Evolutionary conservation across 2,797 vertebrate species (phyloP), one percentile per base, ranked within the genome.

Genomic region (Coregonus sp.): DNA sequence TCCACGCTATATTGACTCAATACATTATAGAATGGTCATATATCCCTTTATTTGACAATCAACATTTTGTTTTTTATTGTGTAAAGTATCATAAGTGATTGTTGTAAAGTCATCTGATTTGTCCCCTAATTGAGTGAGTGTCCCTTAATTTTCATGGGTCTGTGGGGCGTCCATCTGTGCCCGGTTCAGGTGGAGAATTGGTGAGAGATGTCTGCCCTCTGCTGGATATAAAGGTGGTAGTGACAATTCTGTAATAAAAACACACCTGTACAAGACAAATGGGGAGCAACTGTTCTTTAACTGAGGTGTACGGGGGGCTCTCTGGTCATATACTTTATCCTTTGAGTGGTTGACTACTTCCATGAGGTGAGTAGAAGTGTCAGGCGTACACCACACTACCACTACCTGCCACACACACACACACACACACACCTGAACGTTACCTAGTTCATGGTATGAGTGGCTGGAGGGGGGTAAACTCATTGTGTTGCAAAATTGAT

Each of bases 401-500:
- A 69, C 59, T 18, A 68, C 54, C 40, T 78, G 11, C 66, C 72
- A 75, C 76, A 73, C 70, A 70, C 75, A 72, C 70, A 25, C 70
- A 25, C 25, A 25, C 25, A 25, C 25, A 25, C 25, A 25, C 25
- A 25, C 25, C 51, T 70, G 71, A 2, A 72, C 25, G 74, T 82
- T 81, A 76, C 75, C 70, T 76, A 82, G 77, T 85, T 90, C 70
- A 82, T 79, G 70, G 77, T 76, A 82, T 67, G 77, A 71, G 72
- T 40, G 68, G 78, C 83, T 73, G 37, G 4, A 40, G n/a, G 69
- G 65, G 68, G 80, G 25, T 86, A 78, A 81, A 75, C 83, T 80
- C 70, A 4, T 77, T 78, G 75, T 81, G 78, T 81, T 93, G 76
- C 89, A 94, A 93, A 88, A 94, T 93, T 92, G 51, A 94, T 92